Evolutionary conservation across 2,797 vertebrate species (phyloP).

Genomic region (Alauda arvensis): DNA sequence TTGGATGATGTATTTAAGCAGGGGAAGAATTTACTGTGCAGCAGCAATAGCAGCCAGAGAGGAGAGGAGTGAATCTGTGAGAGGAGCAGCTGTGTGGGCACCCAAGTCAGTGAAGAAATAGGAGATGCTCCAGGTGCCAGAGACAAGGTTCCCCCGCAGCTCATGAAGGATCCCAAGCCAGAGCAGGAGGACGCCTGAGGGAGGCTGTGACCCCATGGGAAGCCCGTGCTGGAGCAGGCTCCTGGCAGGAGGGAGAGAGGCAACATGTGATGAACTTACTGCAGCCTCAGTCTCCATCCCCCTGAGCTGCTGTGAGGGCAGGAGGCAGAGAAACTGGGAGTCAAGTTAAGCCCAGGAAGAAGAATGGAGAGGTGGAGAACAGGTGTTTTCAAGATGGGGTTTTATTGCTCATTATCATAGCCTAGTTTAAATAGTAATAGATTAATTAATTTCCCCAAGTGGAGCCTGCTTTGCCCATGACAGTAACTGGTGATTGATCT

Average conservation of each 20-base stretch:
- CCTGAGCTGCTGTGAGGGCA: neutral
- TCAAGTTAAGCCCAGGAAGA: neutral
- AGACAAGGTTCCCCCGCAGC: neutral
- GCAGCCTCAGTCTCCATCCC: neutral
- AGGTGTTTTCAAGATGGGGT: neutral
- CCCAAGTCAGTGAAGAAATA: neutral
- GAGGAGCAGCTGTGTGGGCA: neutral
- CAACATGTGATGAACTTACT: neutral
- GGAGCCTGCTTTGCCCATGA: neutral
- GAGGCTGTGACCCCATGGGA: neutral
- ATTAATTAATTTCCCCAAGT: neutral
- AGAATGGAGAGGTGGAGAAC: neutral
- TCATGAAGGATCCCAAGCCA: neutral
- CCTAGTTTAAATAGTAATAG: neutral
- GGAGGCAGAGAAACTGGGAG: neutral
- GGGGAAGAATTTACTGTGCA: neutral
- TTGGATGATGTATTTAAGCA: fast-evolving
- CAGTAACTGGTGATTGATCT: neutral
- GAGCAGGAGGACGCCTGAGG: neutral
- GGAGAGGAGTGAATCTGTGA: neutral
- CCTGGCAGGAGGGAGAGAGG: neutral
- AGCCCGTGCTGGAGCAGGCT: neutral
- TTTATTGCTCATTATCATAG: neutral
- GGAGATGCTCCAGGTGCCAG: neutral
- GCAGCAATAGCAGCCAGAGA: neutral